These are phyloP conservation scores for Prionace glauca DNA, from an alignment of 2,797 vertebrate species.

Conservation along the genomic window DNA sequence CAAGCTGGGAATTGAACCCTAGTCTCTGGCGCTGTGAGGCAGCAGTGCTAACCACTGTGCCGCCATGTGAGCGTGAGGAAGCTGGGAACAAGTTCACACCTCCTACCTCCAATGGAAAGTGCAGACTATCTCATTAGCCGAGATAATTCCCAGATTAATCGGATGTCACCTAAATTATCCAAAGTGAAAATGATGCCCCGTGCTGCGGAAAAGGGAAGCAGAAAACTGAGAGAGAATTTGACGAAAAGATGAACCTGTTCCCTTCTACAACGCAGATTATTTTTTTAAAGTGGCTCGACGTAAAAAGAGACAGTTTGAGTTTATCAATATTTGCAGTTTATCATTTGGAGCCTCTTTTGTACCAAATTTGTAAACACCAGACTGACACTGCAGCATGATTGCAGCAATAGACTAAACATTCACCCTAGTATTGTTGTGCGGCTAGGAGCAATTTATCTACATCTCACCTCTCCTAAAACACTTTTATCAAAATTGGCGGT, in stretches of 20 bases:
- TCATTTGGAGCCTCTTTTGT: not conserved
- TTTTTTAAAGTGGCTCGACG: constrained; percentile 39
- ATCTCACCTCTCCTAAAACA: constrained; percentile 89
- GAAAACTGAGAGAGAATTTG: not conserved
- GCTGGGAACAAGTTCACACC: not conserved
- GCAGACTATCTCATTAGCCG: not conserved
- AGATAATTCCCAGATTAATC: not conserved
- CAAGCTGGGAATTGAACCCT: too few species aligned
- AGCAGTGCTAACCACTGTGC: too few species aligned
- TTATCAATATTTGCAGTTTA: constrained; percentile 51
- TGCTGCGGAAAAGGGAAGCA: not conserved
- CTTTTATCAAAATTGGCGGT: constrained; percentile 97
- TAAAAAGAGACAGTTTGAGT: constrained; percentile 42
- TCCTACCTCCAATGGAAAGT: not conserved
- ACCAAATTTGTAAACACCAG: constrained; percentile 55
- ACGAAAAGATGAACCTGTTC: not conserved
- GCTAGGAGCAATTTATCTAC: constrained; percentile 83
- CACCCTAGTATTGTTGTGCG: constrained; percentile 57
- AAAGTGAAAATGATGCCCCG: not conserved
- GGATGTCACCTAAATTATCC: not conserved
- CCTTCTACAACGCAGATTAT: not conserved
- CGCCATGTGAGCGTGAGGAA: not conserved
- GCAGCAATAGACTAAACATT: constrained; percentile 46
- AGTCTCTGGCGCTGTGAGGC: too few species aligned
- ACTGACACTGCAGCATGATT: constrained; percentile 49